A percentile compares a stretch with the other conserved stretches of the same genome.
phyloP scores from a whole-genome alignment of 2,113 vertebrate species.

The Tychaedon coryphoeus region DNA sequence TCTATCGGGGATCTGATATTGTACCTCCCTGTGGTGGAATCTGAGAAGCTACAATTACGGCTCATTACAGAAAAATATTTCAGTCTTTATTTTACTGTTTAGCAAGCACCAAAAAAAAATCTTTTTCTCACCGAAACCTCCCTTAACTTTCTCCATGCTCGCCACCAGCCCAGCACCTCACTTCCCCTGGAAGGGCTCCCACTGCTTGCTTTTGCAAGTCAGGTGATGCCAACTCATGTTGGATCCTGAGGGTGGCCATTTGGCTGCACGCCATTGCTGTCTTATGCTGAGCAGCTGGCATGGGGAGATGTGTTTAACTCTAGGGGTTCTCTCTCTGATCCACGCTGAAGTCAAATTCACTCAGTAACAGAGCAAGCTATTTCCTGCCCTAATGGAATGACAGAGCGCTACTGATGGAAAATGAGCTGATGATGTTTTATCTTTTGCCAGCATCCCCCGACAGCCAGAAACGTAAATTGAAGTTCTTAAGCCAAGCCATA shows the following conservation, averaged over 20 bases:
- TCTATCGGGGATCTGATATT: background rate
- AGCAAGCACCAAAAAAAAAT: background rate
- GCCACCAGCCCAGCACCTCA: background rate
- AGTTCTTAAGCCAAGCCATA: slow-evolving; percentile 46
- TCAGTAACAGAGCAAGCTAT: slow-evolving; percentile 46
- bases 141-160: background rate
- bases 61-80: background rate
- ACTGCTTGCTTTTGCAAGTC: background rate
- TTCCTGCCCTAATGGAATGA: slow-evolving; percentile 62
- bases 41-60: background rate
- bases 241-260: slow-evolving; percentile 23
- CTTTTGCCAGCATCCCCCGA: slow-evolving; percentile 44
- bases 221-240: background rate
- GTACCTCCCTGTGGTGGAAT: background rate
- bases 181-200: background rate
- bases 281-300: slow-evolving; percentile 43
- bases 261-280: background rate
- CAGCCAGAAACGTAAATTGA: slow-evolving; percentile 61
- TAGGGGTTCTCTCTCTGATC: slow-evolving; percentile 29
- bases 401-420: slow-evolving; percentile 61
- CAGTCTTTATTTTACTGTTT: background rate
- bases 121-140: background rate
- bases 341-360: slow-evolving; percentile 40
- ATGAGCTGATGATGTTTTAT: slow-evolving; percentile 64
- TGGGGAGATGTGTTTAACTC: slow-evolving; percentile 13